phyloP scores from a whole-genome alignment of 2,113 vertebrate genomes.

The Hemibagrus wyckioides region DNA sequence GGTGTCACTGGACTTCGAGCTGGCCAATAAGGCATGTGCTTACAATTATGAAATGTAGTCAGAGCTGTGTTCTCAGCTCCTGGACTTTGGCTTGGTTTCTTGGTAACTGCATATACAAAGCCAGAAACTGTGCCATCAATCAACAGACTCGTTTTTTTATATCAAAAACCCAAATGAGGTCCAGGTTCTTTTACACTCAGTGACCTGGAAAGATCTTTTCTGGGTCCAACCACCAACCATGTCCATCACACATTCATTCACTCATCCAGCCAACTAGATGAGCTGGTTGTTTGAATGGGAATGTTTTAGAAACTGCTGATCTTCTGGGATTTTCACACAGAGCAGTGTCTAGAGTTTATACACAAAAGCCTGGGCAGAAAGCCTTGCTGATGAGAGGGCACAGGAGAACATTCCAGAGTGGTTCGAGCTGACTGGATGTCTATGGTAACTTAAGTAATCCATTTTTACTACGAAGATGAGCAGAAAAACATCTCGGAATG shows the following conservation, averaged over 20 bases:
- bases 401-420: not conserved
- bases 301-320: not conserved
- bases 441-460: not conserved
- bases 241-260: not conserved
- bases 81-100: constrained; percentile 38
- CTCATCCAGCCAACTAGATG: not conserved
- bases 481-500: not conserved
- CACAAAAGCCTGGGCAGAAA: no score
- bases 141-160: not conserved
- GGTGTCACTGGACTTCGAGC: constrained; percentile 39
- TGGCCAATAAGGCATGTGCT: constrained; percentile 23
- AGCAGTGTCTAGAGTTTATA: not conserved
- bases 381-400: not conserved
- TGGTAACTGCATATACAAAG: constrained; percentile 3
- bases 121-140: constrained; percentile 8
- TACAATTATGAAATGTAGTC: constrained; percentile 29
- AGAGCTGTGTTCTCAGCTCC: constrained; percentile 14
- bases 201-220: not conserved
- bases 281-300: not conserved
- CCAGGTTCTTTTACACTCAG: not conserved
- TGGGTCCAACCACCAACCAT: not conserved
- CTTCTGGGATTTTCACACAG: not conserved
- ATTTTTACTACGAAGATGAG: not conserved
- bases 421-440: not conserved
- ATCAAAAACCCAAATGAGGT: no score